These are phyloP conservation scores for Paraplagusia blochii DNA, from an alignment of 2,113 vertebrate species.

Conservation along the genomic window DNA sequence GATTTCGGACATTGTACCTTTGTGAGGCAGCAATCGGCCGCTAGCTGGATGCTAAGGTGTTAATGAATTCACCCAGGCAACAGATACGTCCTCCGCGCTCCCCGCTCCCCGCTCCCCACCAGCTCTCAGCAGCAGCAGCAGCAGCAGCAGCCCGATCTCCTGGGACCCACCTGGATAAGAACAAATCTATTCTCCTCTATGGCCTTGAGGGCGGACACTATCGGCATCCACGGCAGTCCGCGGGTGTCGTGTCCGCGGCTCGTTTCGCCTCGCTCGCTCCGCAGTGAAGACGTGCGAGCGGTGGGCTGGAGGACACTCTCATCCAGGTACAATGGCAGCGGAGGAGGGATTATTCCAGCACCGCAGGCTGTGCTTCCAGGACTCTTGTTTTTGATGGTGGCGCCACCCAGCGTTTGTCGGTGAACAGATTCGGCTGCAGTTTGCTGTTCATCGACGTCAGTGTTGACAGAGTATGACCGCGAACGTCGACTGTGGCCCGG, in stretches of 20 bases:
- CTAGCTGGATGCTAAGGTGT: constrained; percentile 53
- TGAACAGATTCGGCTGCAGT: too few relatives aligned
- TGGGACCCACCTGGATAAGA: constrained; percentile 22
- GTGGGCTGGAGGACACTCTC: constrained; percentile 20
- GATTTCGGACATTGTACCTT: constrained; percentile 4
- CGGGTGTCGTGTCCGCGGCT: not conserved
- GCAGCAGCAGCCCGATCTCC: constrained; percentile 16
- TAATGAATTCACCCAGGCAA: constrained; percentile 59
- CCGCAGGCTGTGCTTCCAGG: too few relatives aligned
- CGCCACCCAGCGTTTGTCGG: too few relatives aligned
- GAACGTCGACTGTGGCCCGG: too few relatives aligned
- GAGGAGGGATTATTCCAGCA: too few relatives aligned
- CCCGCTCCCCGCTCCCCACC: constrained; percentile 17
- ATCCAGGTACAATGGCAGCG: constrained; percentile 32
- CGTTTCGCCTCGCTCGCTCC: not conserved
- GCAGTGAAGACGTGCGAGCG: not conserved
- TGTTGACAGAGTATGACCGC: too few relatives aligned
- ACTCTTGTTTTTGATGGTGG: too few relatives aligned
- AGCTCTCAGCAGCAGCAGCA: too few relatives aligned
- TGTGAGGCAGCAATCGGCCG: not conserved
- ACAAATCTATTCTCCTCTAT: not conserved
- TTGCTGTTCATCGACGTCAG: too few relatives aligned
- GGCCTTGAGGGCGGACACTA: not conserved
- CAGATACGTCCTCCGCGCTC: constrained; percentile 46
- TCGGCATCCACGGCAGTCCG: not conserved